Conservation (phyloP, 2,113 vertebrate species). For the Eleginops maclovinus region DNA sequence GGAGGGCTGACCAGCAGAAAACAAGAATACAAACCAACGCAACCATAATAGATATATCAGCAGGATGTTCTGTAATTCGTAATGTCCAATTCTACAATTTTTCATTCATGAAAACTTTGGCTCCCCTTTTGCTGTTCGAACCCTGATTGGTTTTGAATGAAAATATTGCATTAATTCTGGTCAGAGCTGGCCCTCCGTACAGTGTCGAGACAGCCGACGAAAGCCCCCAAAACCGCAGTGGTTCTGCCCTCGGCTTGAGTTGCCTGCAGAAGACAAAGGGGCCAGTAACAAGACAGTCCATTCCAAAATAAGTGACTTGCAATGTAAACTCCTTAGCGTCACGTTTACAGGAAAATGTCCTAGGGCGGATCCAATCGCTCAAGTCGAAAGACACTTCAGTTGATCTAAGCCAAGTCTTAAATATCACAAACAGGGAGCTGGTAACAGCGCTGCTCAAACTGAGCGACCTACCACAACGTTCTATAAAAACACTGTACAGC, state of each 20-base stretch:
- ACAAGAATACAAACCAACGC: conserved; percentile 59
- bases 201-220: conserved; percentile 76
- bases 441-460: conserved; percentile 63
- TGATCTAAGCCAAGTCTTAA: conserved; percentile 80
- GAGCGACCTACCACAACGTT: conserved; percentile 79
- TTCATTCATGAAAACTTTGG: conserved; percentile 76
- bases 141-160: conserved; percentile 76
- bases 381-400: conserved; percentile 75
- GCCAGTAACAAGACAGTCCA: conserved; percentile 79
- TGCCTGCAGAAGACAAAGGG: conserved; percentile 78
- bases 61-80: conserved; percentile 63
- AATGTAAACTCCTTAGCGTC: conserved; percentile 76
- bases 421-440: conserved; percentile 75
- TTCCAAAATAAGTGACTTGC: conserved; percentile 78
- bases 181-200: conserved; percentile 74
- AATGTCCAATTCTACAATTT: conserved; percentile 73
- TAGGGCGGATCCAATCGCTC: conserved; percentile 73
- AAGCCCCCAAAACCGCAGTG: conserved; percentile 78
- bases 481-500: conserved; percentile 66
- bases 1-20: conserved; percentile 60
- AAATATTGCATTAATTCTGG: conserved; percentile 79
- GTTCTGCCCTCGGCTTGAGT: conserved; percentile 72
- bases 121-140: conserved; percentile 60
- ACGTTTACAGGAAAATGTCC: conserved; percentile 83
- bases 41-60: conserved; percentile 70